phyloP scores from a whole-genome alignment of 2,113 vertebrate genomes.

The Hoplias malabaricus region DNA sequence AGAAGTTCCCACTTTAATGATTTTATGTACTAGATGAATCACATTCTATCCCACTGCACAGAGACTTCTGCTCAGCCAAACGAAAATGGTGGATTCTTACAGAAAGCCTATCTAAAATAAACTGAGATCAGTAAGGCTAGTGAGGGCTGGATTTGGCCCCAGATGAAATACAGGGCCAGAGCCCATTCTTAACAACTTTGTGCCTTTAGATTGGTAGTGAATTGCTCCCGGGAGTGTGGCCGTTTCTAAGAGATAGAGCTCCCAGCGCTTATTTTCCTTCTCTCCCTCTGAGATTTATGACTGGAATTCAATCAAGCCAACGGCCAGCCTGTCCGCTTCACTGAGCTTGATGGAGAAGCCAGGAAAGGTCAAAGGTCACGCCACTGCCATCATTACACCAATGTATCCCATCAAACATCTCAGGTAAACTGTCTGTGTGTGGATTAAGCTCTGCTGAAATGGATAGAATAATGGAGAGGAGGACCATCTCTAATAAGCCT shows the following conservation, averaged over 20 bases:
- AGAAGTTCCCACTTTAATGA: not conserved
- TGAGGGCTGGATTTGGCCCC: not conserved
- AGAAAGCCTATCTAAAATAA: not conserved
- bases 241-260: constrained; percentile 54
- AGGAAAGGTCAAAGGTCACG: constrained; percentile 59
- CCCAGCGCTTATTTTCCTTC: constrained; percentile 43
- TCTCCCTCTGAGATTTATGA: constrained; percentile 60
- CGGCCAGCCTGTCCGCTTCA: constrained; percentile 47
- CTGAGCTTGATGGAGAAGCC: constrained; percentile 42
- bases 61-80: not conserved
- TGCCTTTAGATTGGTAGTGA: constrained; percentile 31
- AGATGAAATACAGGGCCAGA: not conserved
- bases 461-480: constrained; percentile 8
- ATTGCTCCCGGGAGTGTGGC: constrained; percentile 42
- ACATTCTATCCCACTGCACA: not conserved
- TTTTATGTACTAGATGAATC: not conserved
- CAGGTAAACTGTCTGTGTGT: constrained; percentile 15
- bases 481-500: not conserved
- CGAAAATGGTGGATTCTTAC: not conserved
- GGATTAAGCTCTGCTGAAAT: constrained; percentile 27
- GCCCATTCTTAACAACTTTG: constrained; percentile 5
- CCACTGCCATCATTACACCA: constrained; percentile 11
- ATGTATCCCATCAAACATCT: constrained; percentile 13
- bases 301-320: constrained; percentile 66
- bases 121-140: constrained; percentile 2